Percentiles rank a stretch among this genome's conserved stretches.
phyloP scores from a whole-genome alignment of 2,797 vertebrate genomes.

The Hippopotamyrus pictus region DNA sequence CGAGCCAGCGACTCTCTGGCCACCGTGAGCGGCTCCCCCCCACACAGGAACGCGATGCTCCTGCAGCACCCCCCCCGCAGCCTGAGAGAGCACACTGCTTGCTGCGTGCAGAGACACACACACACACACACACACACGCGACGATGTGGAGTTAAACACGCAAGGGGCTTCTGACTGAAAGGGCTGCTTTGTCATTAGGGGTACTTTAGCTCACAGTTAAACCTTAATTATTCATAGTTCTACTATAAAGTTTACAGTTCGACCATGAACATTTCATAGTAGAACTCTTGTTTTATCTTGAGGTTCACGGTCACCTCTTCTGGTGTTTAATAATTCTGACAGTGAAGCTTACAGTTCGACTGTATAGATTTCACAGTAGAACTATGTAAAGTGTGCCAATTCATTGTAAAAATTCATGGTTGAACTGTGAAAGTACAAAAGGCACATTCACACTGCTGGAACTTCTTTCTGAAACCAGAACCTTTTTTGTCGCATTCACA shows the following conservation, averaged over 20 bases:
- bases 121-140: neutral
- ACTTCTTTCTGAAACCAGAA: neutral
- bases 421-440: neutral
- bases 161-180: neutral
- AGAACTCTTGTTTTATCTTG: neutral
- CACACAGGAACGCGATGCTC: slow-evolving; percentile 70
- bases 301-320: neutral
- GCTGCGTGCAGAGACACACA: slow-evolving; percentile 48
- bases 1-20: slow-evolving; percentile 67
- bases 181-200: neutral
- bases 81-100: slow-evolving; percentile 60
- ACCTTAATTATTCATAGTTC: neutral
- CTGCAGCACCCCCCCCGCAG: slow-evolving; percentile 71
- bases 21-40: slow-evolving; percentile 64
- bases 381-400: neutral
- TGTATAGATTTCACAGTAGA: neutral
- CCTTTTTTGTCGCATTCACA: neutral
- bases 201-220: neutral
- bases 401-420: neutral
- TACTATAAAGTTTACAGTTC: neutral
- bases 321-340: neutral
- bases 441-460: neutral
- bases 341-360: neutral
- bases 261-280: neutral
- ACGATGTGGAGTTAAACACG: neutral